Percentiles rank a stretch among this genome's conserved stretches.
Conservation (phyloP, 2,113 vertebrate genomes). For the Podarcis raffonei region DNA sequence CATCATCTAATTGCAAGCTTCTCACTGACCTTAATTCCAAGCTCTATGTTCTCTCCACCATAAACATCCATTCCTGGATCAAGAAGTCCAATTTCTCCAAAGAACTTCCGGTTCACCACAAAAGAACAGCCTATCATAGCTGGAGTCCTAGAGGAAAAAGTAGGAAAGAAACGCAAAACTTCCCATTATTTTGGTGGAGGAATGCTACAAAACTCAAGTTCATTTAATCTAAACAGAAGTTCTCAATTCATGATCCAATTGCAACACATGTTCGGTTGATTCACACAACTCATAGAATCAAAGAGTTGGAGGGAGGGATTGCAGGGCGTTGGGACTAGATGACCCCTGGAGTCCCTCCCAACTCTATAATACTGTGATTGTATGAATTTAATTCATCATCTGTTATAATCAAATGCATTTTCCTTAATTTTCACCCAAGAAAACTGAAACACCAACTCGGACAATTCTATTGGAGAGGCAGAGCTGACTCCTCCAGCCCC, state of each 20-base stretch:
- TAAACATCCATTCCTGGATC: constrained; percentile 98
- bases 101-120: constrained; percentile 91
- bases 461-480: too few species aligned
- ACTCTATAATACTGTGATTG: too few species aligned
- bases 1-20: neutral
- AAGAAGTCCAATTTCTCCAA: constrained; percentile 92
- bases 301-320: neutral
- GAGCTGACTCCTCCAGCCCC: too few species aligned
- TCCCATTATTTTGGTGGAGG: neutral
- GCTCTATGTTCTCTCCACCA: constrained; percentile 97
- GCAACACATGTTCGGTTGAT: neutral
- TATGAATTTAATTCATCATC: too few species aligned
- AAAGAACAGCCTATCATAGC: constrained; percentile 99
- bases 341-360: too few species aligned
- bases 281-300: neutral
- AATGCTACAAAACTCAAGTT: too few species aligned
- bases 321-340: too few species aligned
- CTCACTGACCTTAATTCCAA: constrained; percentile 94
- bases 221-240: too few species aligned
- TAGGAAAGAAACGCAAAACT: neutral
- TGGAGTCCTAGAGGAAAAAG: constrained; percentile 80
- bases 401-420: too few species aligned
- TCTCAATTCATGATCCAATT: neutral
- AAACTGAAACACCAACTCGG: too few species aligned
- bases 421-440: too few species aligned